A percentile compares a stretch with the other conserved stretches of the same genome.
phyloP scores from a whole-genome alignment of 2,888 invertebrate genomes.

The Aphodius sticticus region DNA sequence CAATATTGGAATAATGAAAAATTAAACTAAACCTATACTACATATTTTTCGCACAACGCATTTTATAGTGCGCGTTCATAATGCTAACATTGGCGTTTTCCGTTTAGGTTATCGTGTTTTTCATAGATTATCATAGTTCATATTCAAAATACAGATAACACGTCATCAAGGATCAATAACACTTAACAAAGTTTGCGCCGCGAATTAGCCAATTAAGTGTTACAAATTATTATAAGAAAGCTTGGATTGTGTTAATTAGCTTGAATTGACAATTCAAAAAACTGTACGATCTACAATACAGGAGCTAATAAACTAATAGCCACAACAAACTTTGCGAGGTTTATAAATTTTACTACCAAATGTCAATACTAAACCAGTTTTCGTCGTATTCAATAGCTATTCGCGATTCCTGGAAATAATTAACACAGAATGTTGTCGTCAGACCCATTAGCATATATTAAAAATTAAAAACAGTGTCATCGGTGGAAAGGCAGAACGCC shows the following conservation, averaged over 20 bases:
- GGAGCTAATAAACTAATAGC: neutral
- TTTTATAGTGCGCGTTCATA: neutral
- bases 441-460: neutral
- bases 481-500: neutral
- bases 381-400: neutral
- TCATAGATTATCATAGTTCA: neutral
- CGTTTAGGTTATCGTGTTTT: neutral
- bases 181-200: neutral
- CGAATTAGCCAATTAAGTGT: neutral
- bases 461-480: slow-evolving; percentile 4
- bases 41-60: neutral
- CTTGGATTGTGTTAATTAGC: too few species aligned
- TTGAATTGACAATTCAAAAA: neutral
- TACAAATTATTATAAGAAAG: neutral
- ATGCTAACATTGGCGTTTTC: neutral
- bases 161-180: neutral
- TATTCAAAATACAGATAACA: neutral
- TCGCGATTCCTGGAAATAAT: neutral
- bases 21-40: neutral
- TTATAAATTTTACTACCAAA: neutral
- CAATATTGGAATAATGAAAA: neutral
- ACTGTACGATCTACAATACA: neutral
- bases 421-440: slow-evolving; percentile 4
- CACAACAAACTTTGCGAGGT: neutral
- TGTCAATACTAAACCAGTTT: neutral